phyloP scores from a whole-genome alignment of 2,797 vertebrate species.

The Numenius phaeopus region DNA sequence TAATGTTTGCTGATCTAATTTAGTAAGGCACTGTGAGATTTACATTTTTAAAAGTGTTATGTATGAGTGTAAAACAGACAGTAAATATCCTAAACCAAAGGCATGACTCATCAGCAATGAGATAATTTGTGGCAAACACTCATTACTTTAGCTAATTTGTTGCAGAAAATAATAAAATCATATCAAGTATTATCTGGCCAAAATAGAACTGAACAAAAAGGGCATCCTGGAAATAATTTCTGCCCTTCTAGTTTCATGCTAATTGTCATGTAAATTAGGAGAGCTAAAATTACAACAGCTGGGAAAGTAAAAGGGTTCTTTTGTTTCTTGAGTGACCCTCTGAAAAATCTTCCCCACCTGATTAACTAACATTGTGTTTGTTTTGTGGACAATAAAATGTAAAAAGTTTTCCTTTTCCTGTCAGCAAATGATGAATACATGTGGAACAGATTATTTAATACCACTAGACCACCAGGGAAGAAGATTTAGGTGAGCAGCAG shows the following conservation, averaged over 20 bases:
- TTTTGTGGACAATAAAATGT: slow-evolving; percentile 81
- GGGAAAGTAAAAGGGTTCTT: slow-evolving; percentile 62
- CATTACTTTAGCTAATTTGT: slow-evolving; percentile 34
- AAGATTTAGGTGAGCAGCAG: slow-evolving; percentile 86
- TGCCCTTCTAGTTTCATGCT: slow-evolving; percentile 40
- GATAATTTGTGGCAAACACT: slow-evolving; percentile 43
- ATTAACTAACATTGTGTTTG: slow-evolving; percentile 71
- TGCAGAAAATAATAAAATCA: slow-evolving; percentile 48
- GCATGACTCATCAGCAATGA: slow-evolving; percentile 33
- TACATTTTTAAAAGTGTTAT: background rate
- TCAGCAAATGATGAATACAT: slow-evolving; percentile 86
- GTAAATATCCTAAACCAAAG: slow-evolving; percentile 2
- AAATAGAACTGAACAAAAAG: slow-evolving; percentile 49
- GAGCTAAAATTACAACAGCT: slow-evolving; percentile 48
- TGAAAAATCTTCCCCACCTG: slow-evolving; percentile 62
- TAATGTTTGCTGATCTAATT: background rate
- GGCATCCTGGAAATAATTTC: slow-evolving; percentile 54
- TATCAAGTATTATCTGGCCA: slow-evolving; percentile 44
- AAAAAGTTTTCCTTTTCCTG: slow-evolving; percentile 82
- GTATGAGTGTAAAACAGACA: background rate
- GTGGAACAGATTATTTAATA: slow-evolving; percentile 87
- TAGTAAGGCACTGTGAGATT: background rate
- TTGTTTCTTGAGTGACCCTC: slow-evolving; percentile 65
- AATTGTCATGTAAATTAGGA: slow-evolving; percentile 75
- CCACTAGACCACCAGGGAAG: slow-evolving; percentile 87